Evolutionary conservation across 2,113 vertebrate species (phyloP), one percentile per base, ranked within the genome.

Genomic region (Pandion haliaetus): DNA sequence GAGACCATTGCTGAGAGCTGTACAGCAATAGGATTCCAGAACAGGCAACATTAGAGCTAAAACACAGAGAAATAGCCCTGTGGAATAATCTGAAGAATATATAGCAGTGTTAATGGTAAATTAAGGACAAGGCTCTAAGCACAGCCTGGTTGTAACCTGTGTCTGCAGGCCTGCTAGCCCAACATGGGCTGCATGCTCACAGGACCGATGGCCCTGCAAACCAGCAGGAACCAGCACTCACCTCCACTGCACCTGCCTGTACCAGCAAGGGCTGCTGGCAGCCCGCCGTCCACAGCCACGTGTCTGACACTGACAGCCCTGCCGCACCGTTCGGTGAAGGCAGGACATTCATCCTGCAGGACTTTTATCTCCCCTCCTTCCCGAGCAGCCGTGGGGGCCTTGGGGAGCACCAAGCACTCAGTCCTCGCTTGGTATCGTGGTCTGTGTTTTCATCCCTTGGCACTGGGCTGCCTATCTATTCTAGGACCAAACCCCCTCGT

Each of bases 251-350:
- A 8, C 44, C 44, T 17, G 34, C 34, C 55, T 4, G 32, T 10
- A n/a, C 42, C 55, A 45, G 25, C 25, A 21, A 16, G n/a, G 28
- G 49, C 1, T 6, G 19, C 47, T 3, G 14, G 26, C 49, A 71
- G n/a, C 26, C 70, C 55, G 38, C n/a, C 2, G 2, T 23, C 58
- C 19, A 8, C 29, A 3, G 1, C 19, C 25, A 7, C 3, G 6
- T 8, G 32, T 66, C 78, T 7, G 4, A 12, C 63, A 40, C 42
- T 6, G 4, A 15, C 79, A 57, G 79, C 42, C 52, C 20, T 25
- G 63, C 28, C 2, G 2, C 79, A 24, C 26, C 1, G 0, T 38
- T 59, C 0, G 1, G 54, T 3, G 2, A 32, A 34, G 6, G 32
- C 0, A 1, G 28, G 80, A 21, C n/a, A 5, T 17, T 25, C 42